A percentile compares a stretch with the other conserved stretches of the same genome.
phyloP scores from a whole-genome alignment of 2,113 vertebrate genomes.

The Chinchilla lanigera region DNA sequence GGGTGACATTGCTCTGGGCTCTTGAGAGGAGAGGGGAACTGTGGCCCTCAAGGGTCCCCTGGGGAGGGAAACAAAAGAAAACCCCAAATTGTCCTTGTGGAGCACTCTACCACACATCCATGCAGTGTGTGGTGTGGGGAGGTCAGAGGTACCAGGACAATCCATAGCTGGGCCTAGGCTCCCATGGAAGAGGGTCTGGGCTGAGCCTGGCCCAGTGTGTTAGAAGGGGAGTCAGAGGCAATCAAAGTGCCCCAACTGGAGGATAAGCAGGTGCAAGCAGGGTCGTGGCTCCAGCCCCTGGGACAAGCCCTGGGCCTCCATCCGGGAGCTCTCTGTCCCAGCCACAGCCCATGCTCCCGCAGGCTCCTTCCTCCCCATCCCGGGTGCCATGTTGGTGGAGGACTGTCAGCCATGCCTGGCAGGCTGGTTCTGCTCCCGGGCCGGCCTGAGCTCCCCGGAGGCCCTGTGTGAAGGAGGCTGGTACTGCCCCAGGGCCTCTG shows the following conservation, averaged over 20 bases:
- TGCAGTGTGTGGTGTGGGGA: rapidly evolving
- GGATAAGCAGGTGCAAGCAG: not conserved
- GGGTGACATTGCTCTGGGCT: not conserved
- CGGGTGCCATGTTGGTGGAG: slow-evolving; percentile 83
- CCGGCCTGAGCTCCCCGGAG: slow-evolving; percentile 87
- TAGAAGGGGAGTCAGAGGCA: not conserved
- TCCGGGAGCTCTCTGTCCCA: not conserved
- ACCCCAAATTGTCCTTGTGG: not conserved
- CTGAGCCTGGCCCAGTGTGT: not conserved
- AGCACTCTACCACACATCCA: rapidly evolving
- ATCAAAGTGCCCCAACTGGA: not conserved
- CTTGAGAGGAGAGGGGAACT: not conserved
- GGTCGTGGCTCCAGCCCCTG: rapidly evolving
- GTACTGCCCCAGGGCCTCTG: slow-evolving; percentile 92
- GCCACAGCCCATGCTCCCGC: not conserved
- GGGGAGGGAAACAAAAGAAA: not conserved
- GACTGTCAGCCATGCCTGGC: slow-evolving; percentile 90
- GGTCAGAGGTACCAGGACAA: not conserved
- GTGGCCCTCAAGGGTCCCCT: not conserved
- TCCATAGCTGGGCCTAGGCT: not conserved
- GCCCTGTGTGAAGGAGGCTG: slow-evolving; percentile 90
- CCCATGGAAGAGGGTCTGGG: not conserved
- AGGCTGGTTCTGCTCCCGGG: slow-evolving; percentile 91
- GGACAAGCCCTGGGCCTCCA: not conserved
- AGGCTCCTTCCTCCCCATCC: slow-evolving; percentile 89